A percentile compares a stretch with the other conserved stretches of the same genome.
Evolutionary conservation across 2,113 vertebrate species (phyloP).

Genomic region (Prochilodus magdalenae): DNA sequence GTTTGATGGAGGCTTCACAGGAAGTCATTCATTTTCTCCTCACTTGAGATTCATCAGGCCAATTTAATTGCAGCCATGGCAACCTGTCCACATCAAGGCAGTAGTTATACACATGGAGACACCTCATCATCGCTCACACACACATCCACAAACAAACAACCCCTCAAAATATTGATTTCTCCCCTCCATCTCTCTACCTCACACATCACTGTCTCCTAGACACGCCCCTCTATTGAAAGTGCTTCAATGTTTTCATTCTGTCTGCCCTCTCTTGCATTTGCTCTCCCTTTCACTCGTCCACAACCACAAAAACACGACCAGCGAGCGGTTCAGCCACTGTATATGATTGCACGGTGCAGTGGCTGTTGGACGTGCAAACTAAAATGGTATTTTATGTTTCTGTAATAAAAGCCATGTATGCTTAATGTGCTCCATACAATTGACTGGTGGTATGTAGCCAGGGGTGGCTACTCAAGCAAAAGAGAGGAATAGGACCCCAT

Average conservation of each 20-base stretch:
- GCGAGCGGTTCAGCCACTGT: too few relatives aligned
- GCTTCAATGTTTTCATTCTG: neutral
- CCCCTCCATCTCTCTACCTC: neutral
- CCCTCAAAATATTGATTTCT: neutral
- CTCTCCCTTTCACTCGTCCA: neutral
- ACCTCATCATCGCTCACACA: constrained; percentile 8
- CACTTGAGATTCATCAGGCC: constrained; percentile 49
- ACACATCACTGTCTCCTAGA: neutral
- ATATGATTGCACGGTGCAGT: too few relatives aligned
- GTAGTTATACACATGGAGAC: constrained; percentile 18
- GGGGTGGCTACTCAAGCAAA: too few relatives aligned
- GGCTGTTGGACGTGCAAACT: too few relatives aligned
- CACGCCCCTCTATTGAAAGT: constrained; percentile 3
- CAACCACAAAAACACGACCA: too few relatives aligned
- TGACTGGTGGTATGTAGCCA: too few relatives aligned
- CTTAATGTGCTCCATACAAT: too few relatives aligned
- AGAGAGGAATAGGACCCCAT: too few relatives aligned
- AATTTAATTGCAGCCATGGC: constrained; percentile 48
- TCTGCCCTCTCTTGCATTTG: neutral
- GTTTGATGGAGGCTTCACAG: constrained; percentile 24
- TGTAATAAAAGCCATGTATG: too few relatives aligned
- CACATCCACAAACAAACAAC: neutral
- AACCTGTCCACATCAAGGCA: constrained; percentile 37
- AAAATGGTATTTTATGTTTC: too few relatives aligned
- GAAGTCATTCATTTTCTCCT: constrained; percentile 43